phyloP scores from a whole-genome alignment of 2,113 vertebrate species.

The Ageneiosus marmoratus region DNA sequence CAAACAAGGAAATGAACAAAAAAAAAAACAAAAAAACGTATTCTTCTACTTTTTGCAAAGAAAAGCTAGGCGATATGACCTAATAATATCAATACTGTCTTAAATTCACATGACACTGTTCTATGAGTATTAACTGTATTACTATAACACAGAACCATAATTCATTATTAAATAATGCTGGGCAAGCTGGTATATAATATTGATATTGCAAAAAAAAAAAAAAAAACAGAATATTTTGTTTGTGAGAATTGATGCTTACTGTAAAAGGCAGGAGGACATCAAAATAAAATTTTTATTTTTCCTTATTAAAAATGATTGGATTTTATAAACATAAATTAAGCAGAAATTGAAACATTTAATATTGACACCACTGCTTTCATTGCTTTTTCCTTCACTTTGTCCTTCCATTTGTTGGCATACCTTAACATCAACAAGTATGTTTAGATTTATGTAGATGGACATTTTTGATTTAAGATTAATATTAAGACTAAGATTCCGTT shows the following conservation, averaged over 20 bases:
- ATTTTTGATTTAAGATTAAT: background rate
- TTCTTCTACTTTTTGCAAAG: background rate
- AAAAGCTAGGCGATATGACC: background rate
- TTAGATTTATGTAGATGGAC: background rate
- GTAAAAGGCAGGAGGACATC: background rate
- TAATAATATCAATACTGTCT: background rate
- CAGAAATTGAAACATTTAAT: background rate
- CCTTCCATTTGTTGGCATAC: background rate
- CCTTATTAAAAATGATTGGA: background rate
- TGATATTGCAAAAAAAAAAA: background rate
- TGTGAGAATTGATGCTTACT: background rate
- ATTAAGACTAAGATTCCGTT: too few species aligned
- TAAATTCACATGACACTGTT: background rate
- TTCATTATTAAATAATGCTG: background rate
- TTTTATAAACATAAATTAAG: background rate
- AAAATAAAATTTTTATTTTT: background rate
- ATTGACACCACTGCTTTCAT: background rate
- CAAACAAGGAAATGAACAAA: constrained; percentile 42
- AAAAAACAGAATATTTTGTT: background rate
- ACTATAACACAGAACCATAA: background rate
- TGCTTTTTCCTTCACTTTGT: background rate
- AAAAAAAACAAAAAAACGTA: background rate
- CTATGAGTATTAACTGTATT: background rate
- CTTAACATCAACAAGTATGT: background rate
- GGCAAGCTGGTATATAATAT: background rate